Base-by-base conservation (phyloP, 2,888 invertebrate species). In the Lasioglossum marginatum region DNA sequence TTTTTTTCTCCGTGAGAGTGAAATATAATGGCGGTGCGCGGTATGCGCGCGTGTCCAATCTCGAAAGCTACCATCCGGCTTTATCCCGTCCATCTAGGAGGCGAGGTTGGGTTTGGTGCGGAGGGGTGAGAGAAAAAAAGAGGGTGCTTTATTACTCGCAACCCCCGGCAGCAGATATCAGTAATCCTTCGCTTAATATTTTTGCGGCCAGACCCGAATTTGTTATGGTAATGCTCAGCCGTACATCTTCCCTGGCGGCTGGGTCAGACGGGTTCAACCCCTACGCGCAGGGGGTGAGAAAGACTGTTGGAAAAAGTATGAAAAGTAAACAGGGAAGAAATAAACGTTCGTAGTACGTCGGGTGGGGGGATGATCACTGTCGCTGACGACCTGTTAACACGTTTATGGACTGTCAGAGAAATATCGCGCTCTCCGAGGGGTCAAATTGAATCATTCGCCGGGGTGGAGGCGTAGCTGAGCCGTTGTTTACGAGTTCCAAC, bases 371-470 rank as follows among this genome's bases (percentile, higher is more conserved):
- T 60, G 73, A 71, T 70, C 37, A n/a, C 74, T 16, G 75, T 78
- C 71, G 40, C 45, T 71, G 81, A 75, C 73, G 78, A 83, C 71
- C 63, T 63, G 78, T 84, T 84, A 84, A 83, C 70, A 23, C 43
- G 63, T 78, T 83, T 84, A 84, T 78, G 74, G 70, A 83, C 78
- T 83, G 77, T 40, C 70, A 31, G 78, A 48, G 70, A 84, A 60
- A 78, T 63, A 84, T 78, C 27, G 78, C 43, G n/a, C 60, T n/a
- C 40, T 74, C n/a, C n/a, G 77, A 27, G 34, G 37, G 43, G 37
- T 73, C 74, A 66, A 84, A 84, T 78, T 75, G 78, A 84, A 83
- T 77, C 68, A 45, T 74, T 83, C 43, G n/a, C n/a, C 57, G n/a
- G 16, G 10, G 48, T 16, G 16, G 27, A 27, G 52, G 12, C 70